Percentiles rank a stretch among this genome's conserved stretches.
Evolutionary conservation across 2,113 vertebrate species (phyloP).

Genomic region (Leptobrachium ailaonicum): DNA sequence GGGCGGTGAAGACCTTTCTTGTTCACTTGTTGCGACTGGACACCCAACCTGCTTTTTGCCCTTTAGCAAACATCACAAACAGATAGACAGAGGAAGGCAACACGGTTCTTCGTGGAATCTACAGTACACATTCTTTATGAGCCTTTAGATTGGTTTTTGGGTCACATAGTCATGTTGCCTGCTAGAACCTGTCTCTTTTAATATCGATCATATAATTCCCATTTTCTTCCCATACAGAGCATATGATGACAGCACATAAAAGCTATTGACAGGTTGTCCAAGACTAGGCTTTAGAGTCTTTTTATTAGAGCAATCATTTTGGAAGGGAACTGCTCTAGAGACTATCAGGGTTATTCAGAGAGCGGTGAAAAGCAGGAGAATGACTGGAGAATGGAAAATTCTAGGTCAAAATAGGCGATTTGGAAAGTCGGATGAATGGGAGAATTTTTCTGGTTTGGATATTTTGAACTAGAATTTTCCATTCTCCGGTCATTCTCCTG

Average conservation of each 20-base stretch:
- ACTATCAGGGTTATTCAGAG: too few relatives aligned
- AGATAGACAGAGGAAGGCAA: background rate
- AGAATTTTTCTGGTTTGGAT: too few relatives aligned
- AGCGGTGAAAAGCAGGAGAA: too few relatives aligned
- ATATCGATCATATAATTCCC: background rate
- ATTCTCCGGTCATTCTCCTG: too few relatives aligned
- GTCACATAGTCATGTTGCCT: slow-evolving; percentile 1
- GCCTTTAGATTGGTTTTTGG: background rate
- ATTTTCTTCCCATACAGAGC: slow-evolving; percentile 2
- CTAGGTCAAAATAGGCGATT: too few relatives aligned
- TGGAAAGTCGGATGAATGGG: too few relatives aligned
- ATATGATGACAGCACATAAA: slow-evolving; percentile 2
- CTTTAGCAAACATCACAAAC: background rate
- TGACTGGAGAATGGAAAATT: too few relatives aligned
- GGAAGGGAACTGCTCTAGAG: too few relatives aligned
- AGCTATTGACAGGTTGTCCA: background rate
- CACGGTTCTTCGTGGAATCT: background rate
- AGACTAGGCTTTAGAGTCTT: background rate
- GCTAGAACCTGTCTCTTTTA: background rate
- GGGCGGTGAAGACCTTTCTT: too few relatives aligned
- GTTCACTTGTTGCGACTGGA: too few relatives aligned
- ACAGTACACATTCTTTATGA: background rate
- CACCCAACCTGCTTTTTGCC: background rate
- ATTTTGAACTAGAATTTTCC: too few relatives aligned
- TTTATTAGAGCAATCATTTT: background rate